Evolutionary conservation across 2,888 invertebrate species (phyloP).

Genomic region (Cordilura impudica): DNA sequence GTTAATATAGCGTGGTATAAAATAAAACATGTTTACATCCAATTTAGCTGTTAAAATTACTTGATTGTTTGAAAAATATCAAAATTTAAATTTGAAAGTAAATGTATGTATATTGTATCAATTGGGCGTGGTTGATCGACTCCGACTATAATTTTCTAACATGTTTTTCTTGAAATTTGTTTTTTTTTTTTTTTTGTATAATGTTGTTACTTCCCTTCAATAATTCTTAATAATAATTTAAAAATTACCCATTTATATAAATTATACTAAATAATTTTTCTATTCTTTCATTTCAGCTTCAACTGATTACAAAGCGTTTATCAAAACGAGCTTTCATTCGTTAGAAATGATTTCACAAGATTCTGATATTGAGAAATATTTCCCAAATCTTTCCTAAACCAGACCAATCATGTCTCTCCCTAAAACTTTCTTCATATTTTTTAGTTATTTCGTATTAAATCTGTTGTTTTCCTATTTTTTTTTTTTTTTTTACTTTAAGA

Average conservation of each 20-base stretch:
- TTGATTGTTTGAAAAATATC: too few relatives aligned
- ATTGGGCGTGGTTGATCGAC: too few relatives aligned
- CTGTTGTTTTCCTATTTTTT: slow-evolving; percentile 62
- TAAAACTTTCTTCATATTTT: neutral
- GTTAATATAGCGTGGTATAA: too few relatives aligned
- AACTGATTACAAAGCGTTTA: slow-evolving; percentile 69
- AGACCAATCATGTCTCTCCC: neutral
- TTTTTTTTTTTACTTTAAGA: slow-evolving; percentile 43
- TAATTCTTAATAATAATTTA: neutral
- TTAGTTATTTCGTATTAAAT: slow-evolving; percentile 29
- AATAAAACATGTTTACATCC: too few relatives aligned
- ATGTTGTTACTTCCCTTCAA: neutral
- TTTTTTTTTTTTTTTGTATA: too few relatives aligned
- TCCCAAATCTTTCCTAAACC: slow-evolving; percentile 61
- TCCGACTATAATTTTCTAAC: too few relatives aligned
- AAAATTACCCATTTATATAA: neutral
- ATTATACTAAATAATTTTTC: neutral
- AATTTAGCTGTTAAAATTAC: too few relatives aligned
- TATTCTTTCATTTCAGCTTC: slow-evolving; percentile 64
- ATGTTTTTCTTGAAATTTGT: too few relatives aligned
- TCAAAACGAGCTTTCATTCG: slow-evolving; percentile 71
- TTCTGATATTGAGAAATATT: slow-evolving; percentile 73
- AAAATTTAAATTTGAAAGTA: too few relatives aligned
- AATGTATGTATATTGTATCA: too few relatives aligned
- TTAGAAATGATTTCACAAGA: slow-evolving; percentile 71